phyloP scores from a whole-genome alignment of 2,888 invertebrate species.

The Ephialtes manifestator region DNA sequence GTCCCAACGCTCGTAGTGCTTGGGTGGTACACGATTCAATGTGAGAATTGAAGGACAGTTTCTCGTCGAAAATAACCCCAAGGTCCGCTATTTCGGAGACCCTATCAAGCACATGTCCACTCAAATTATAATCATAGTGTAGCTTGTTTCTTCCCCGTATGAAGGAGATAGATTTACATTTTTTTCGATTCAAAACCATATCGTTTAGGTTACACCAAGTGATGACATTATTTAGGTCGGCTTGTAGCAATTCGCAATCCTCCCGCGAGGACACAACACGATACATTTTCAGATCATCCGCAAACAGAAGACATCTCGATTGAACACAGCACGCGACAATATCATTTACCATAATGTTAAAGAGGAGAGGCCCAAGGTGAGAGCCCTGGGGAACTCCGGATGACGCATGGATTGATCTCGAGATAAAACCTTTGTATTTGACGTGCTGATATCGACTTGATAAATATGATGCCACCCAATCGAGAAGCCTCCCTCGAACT shows the following conservation, averaged over 20 bases:
- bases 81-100: constrained; percentile 2
- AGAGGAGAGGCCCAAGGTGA: not conserved
- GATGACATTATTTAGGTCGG: not conserved
- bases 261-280: not conserved
- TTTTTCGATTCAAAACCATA: not conserved
- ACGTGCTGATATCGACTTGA: not conserved
- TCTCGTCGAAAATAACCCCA: not conserved
- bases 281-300: not conserved
- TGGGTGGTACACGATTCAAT: not conserved
- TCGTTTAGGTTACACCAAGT: constrained; percentile 8
- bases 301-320: constrained; percentile 3
- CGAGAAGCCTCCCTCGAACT: not conserved
- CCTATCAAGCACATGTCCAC: not conserved
- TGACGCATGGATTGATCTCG: not conserved
- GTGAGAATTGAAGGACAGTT: not conserved
- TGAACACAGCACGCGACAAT: not conserved
- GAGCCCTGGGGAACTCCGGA: constrained; percentile 17
- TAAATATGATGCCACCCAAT: constrained; percentile 2
- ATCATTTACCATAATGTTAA: not conserved
- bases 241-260: not conserved
- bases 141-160: not conserved
- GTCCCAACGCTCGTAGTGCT: not conserved
- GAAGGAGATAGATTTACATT: constrained; percentile 1
- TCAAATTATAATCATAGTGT: not conserved
- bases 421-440: not conserved